phyloP scores from a whole-genome alignment of 2,113 vertebrate genomes.

The Pollimyrus isidori region DNA sequence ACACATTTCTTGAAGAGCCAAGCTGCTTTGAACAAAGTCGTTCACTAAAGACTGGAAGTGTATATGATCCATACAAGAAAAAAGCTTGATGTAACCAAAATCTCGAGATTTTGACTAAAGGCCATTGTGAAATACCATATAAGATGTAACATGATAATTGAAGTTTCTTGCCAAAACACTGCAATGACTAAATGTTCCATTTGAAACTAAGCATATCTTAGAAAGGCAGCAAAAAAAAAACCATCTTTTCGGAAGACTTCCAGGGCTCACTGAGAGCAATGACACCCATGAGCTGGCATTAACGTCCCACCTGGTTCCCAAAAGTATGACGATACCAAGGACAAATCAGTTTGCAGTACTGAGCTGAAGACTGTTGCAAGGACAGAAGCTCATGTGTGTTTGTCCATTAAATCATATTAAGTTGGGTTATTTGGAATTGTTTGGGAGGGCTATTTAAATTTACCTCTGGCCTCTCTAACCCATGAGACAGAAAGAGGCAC shows the following conservation, averaged over 20 bases:
- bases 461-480: neutral
- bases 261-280: neutral
- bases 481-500: neutral
- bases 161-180: neutral
- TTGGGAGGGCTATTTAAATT: neutral
- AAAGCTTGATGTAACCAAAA: neutral
- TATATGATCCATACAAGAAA: neutral
- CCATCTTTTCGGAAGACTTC: neutral
- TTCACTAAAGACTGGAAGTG: neutral
- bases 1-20: neutral
- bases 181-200: neutral
- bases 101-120: neutral
- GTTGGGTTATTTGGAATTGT: neutral
- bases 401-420: slow-evolving; percentile 1
- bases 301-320: neutral
- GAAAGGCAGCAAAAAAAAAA: neutral
- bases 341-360: neutral
- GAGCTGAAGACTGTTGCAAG: neutral
- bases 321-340: neutral
- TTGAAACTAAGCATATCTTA: neutral
- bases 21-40: neutral
- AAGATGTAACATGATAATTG: neutral
- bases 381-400: neutral
- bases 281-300: neutral
- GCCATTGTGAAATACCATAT: neutral